Conservation (phyloP, 1,140 invertebrate genomes). For the Drosophila orosa region DNA sequence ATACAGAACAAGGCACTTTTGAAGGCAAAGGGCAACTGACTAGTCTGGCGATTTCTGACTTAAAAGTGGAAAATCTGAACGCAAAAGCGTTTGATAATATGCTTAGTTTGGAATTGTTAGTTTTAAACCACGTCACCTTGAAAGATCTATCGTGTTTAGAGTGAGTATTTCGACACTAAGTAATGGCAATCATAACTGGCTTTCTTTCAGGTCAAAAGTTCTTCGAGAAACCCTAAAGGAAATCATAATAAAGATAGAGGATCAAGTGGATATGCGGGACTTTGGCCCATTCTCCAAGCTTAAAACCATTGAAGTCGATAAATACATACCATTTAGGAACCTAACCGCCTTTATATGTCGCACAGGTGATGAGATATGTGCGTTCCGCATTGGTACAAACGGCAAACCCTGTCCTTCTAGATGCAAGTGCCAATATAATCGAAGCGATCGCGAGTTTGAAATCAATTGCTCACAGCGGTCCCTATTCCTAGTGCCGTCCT, state of each 20-base stretch:
- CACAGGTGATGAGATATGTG: background rate
- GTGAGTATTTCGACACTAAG: background rate
- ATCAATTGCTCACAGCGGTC: background rate
- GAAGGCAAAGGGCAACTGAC: background rate
- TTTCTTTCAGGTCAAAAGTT: slow-evolving; percentile 3
- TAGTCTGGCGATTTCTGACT: background rate
- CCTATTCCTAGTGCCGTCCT: background rate
- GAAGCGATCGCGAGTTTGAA: background rate
- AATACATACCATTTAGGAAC: background rate
- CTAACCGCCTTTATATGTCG: slow-evolving; percentile 3
- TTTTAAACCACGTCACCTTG: background rate
- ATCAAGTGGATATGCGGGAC: background rate
- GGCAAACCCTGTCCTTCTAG: background rate
- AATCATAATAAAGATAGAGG: background rate
- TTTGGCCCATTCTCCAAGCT: slow-evolving; percentile 3
- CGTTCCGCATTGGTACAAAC: background rate
- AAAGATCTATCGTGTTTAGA: background rate
- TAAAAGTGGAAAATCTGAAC: background rate
- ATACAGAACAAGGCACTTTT: background rate
- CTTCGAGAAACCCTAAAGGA: background rate
- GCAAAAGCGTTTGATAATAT: background rate
- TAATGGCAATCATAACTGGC: too few species aligned
- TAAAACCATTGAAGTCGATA: background rate
- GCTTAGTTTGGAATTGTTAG: background rate
- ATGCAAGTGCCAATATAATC: slow-evolving; percentile 2